Evolutionary conservation across 2,888 invertebrate genomes (phyloP), one percentile per base, ranked within the genome.

Genomic region (Nomada fucata): DNA sequence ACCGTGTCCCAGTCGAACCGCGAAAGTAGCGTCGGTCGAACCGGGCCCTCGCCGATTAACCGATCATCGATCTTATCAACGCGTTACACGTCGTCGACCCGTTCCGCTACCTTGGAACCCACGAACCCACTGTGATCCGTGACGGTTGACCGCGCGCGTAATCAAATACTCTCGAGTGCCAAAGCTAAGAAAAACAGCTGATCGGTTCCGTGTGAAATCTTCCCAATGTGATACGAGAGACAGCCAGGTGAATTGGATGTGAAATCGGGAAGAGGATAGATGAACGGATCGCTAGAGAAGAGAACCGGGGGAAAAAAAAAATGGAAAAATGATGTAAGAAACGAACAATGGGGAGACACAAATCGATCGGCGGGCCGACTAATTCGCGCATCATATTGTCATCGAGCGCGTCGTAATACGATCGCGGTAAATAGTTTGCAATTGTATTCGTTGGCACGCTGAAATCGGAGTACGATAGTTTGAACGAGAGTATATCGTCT

Each of bases 131-230:
- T 89, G 90, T 91, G 88, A 90, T 91, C 83, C 74, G 68, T 77
- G 76, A 85, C 80, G 89, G 84, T 81, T 85, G 76, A 84, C 77
- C 78, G 47, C 69, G 53, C 53, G 83, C 79, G 83, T 87, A 86
- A 86, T 76, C 82, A 88, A 91, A 91, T 92, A 92, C 91, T 92
- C 92, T 88, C 89, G 91, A 91, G 92, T 91, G 92, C 92, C 92
- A 92, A 91, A 80, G 82, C 84, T 20, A 53, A 20, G 11, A 79
- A 83, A 87, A 84, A 55, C 75, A 78, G 69, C 60, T 75, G 52
- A 7, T 80, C 82, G 82, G 79, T 79, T 69, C 60, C 79, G 59
- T 18, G 69, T 44, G 64, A 74, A 71, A 71, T 75, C 53, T 57
- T 53, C 75, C 67, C 70, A 55, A 73, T 52, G 50, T 23, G 61